Evolutionary conservation across 1,140 invertebrate species (phyloP).

Genomic region (Akabosia matsudoensis): DNA sequence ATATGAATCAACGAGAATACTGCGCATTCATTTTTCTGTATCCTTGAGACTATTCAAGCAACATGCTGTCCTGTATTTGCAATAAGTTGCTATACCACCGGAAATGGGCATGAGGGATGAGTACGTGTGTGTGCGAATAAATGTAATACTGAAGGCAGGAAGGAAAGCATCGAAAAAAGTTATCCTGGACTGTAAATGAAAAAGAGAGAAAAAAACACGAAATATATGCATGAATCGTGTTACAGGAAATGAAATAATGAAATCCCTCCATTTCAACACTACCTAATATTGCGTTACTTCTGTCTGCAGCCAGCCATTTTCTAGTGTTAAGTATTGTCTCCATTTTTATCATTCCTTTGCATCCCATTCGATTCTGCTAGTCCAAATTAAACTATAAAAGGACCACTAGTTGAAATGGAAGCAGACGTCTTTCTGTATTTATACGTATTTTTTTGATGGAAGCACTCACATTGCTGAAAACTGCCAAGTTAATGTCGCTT

Average conservation of each 20-base stretch:
- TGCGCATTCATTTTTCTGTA: not conserved
- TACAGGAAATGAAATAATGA: conserved; percentile 19
- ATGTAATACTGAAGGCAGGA: not conserved
- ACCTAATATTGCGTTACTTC: too few relatives aligned
- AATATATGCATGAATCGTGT: not conserved
- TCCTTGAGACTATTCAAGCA: not conserved
- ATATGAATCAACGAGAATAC: not conserved
- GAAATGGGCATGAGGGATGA: not conserved
- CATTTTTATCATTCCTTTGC: too few relatives aligned
- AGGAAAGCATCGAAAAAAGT: not conserved
- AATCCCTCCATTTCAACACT: too few relatives aligned
- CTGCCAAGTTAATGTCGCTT: too few relatives aligned
- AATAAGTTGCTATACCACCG: not conserved
- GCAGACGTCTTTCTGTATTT: too few relatives aligned
- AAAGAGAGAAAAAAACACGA: not conserved
- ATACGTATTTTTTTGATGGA: too few relatives aligned
- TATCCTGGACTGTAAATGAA: not conserved
- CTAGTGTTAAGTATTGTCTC: not conserved
- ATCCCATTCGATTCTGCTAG: too few relatives aligned
- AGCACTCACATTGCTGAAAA: too few relatives aligned
- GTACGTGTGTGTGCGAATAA: not conserved
- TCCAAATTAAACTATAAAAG: too few relatives aligned
- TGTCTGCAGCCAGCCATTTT: not conserved
- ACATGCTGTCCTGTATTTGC: not conserved
- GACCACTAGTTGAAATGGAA: too few relatives aligned